Percentiles rank a stretch among this genome's conserved stretches.
phyloP scores from a whole-genome alignment of 2,797 vertebrate species.

The Anableps anableps region DNA sequence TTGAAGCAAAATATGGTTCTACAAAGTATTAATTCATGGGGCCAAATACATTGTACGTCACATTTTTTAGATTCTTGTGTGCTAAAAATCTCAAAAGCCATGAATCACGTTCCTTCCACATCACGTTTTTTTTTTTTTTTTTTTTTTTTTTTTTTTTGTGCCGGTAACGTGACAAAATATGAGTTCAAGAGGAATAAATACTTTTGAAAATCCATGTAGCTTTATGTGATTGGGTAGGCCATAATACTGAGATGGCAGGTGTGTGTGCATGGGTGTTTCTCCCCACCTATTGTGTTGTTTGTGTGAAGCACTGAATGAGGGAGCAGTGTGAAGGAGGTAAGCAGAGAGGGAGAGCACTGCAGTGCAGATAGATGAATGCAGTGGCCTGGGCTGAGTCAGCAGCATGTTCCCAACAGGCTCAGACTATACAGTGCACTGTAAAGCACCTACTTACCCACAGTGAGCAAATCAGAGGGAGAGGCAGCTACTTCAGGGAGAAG shows the following conservation, averaged over 20 bases:
- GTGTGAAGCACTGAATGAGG: constrained; percentile 62
- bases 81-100: neutral
- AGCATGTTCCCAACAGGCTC: constrained; percentile 76
- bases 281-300: constrained; percentile 17
- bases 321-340: constrained; percentile 28
- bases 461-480: constrained; percentile 42
- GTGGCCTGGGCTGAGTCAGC: constrained; percentile 83
- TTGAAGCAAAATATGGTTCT: neutral
- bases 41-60: neutral
- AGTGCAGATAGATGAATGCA: constrained; percentile 84
- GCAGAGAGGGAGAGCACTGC: constrained; percentile 76
- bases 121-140: neutral
- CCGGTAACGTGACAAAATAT: neutral
- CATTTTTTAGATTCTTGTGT: neutral
- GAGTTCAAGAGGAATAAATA: neutral
- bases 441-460: constrained; percentile 62
- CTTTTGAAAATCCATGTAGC: neutral
- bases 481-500: constrained; percentile 41
- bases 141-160: neutral
- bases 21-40: neutral
- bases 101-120: neutral
- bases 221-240: constrained; percentile 50
- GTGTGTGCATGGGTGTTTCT: constrained; percentile 29
- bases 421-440: constrained; percentile 70
- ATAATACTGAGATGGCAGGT: constrained; percentile 52